phyloP scores from a whole-genome alignment of 2,888 invertebrate genomes.

The Acrocera orbiculus region DNA sequence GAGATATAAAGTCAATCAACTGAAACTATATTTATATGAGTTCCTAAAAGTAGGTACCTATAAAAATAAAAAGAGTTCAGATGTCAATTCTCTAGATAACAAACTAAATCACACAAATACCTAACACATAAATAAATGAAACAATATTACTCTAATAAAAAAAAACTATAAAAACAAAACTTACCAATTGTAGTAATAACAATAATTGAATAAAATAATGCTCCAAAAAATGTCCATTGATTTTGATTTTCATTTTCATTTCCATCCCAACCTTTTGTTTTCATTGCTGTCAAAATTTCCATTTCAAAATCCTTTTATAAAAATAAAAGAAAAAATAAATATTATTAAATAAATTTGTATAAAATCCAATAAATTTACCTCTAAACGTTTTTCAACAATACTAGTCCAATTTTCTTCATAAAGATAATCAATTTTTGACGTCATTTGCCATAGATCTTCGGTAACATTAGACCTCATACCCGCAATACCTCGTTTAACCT shows the following conservation, averaged over 20 bases:
- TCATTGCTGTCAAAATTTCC: conserved; percentile 64
- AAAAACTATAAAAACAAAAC: conserved; percentile 18
- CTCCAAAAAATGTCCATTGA: conserved; percentile 78
- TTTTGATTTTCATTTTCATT: conserved; percentile 42
- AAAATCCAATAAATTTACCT: conserved; percentile 24
- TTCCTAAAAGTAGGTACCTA: too few species aligned
- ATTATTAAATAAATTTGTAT: not conserved
- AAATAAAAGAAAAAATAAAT: not conserved
- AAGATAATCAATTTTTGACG: conserved; percentile 34
- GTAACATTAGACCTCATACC: conserved; percentile 57
- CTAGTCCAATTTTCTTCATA: conserved; percentile 64
- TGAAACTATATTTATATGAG: too few species aligned
- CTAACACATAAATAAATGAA: too few species aligned
- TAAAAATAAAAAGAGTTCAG: too few species aligned
- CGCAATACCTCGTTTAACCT: conserved; percentile 64
- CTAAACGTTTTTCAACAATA: conserved; percentile 43
- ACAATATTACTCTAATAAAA: too few species aligned
- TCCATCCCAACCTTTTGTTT: conserved; percentile 80
- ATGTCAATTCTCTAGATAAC: too few species aligned
- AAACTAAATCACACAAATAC: too few species aligned
- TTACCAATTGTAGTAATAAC: conserved; percentile 91
- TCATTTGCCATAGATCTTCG: conserved; percentile 60
- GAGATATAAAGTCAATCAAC: too few species aligned
- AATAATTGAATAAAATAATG: conserved; percentile 86
- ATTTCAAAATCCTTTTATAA: conserved; percentile 39